A percentile compares a stretch with the other conserved stretches of the same genome.
These are phyloP conservation scores for Caenorhabditis imperialis DNA, from an alignment of 2,888 invertebrate genomes.

Conservation along the genomic window DNA sequence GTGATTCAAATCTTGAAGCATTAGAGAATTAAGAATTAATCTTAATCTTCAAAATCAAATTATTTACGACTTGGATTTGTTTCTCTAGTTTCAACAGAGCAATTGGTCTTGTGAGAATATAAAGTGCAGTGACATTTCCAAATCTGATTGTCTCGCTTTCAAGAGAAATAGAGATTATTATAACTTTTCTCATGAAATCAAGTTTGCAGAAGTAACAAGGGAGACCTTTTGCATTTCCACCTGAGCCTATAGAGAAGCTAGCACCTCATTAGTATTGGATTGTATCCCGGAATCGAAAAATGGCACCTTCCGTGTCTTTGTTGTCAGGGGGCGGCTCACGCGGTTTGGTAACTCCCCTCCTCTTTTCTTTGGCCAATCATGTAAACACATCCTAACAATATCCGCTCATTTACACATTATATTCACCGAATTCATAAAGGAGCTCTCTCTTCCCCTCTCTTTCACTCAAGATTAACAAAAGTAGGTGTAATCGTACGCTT, in stretches of 20 bases:
- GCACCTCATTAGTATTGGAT: slow-evolving; percentile 28
- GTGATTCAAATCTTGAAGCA: slow-evolving; percentile 1
- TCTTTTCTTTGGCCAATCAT: not conserved
- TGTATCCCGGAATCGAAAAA: slow-evolving; percentile 18
- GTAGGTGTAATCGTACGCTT: slow-evolving; percentile 43
- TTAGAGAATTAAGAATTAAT: no score
- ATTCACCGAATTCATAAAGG: no score
- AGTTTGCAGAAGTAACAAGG: no score
- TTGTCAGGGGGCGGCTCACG: slow-evolving; percentile 6
- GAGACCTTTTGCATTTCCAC: no score
- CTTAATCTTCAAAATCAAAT: no score
- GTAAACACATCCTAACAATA: slow-evolving; percentile 31
- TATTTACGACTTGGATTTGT: no score
- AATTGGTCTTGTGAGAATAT: no score
- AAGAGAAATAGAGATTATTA: no score
- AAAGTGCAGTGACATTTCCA: no score
- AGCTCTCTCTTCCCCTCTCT: no score
- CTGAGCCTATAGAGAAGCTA: slow-evolving; percentile 14
- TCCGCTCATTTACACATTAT: slow-evolving; percentile 42
- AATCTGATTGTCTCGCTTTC: no score
- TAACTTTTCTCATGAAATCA: no score
- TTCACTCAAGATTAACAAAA: slow-evolving; percentile 49
- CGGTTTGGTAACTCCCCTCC: slow-evolving; percentile 10
- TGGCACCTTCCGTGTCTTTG: slow-evolving; percentile 13
- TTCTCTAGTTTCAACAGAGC: not conserved